Base-by-base conservation (phyloP, 2,888 invertebrate genomes). In the Campoletis raptor region DNA sequence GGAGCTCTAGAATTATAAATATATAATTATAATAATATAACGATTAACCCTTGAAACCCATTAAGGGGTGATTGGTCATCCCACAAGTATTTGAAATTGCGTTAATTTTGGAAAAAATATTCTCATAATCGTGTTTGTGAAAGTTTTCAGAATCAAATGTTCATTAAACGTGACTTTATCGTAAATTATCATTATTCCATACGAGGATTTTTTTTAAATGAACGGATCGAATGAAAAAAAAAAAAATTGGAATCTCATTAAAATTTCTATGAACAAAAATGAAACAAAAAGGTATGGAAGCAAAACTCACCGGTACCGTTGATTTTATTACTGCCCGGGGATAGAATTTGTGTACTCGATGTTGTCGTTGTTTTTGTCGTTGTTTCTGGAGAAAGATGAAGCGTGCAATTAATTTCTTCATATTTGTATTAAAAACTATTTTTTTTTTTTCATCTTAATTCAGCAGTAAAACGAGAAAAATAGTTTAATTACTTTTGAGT, bases 401-500 rank as follows among this genome's bases (percentile, higher is more conserved):
- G 10, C 15, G 24, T 30, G 12, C 7, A 30, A 48, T 70, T 8
- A 70, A 30, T 45, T 70, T 48, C 4, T 0, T 70, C 9, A 9
- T 9, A 2, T 12, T 7, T 15, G 2, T 6, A 7, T 24, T 42
- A 7, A 10, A 74, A 30, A 36, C 9, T 12, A 15, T 18, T 37
- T 52, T 52, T 74, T 64, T 64, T 15, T 36, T 74, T 12, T 36
- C 0, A 15, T 48, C n/a, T 30, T 45, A 42, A 4, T 30, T 30
- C 30, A 30, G 30, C 30, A 30, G 7, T 10, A 61, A 6, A n/a
- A 48, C 15, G 3, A 30, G 1, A 37, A 64, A 77, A 52, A 37
- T 9, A 84, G 64, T 77, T 82, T 74, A 92, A 94, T 94, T 93
- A 95, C 95, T 94, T 91, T 94, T 95, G 21, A 95, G 90, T 36